Evolutionary conservation across 23 tunicate species (phyloP).

Genomic region (Clavelina lepadiformis): DNA sequence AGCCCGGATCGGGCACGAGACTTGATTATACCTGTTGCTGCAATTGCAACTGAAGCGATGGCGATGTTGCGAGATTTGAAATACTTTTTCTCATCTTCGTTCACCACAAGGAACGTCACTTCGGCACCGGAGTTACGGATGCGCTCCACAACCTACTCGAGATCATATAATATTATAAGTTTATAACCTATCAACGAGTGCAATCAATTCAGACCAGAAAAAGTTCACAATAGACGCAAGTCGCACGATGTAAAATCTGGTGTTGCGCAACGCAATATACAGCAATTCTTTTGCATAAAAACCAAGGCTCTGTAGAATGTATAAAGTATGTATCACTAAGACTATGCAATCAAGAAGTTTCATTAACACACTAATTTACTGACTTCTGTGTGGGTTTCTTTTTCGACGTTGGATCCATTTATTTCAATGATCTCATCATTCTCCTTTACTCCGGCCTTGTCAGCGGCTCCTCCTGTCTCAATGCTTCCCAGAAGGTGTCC

Average conservation of each 20-base stretch:
- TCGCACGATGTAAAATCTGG: no score
- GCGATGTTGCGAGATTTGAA: constrained; percentile 24
- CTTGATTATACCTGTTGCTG: neutral
- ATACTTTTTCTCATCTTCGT: constrained; percentile 16
- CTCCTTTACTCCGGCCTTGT: constrained; percentile 58
- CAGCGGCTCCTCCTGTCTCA: constrained; percentile 71
- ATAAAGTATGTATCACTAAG: no score
- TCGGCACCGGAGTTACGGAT: constrained; percentile 48
- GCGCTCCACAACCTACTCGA: constrained; percentile 62
- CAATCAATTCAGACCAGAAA: no score
- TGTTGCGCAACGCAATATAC: no score
- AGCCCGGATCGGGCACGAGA: no score
- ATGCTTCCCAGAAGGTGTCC: constrained; percentile 62
- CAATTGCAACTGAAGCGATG: neutral
- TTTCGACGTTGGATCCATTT: constrained; percentile 51
- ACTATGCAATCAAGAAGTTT: neutral
- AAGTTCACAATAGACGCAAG: no score
- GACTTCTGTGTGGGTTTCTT: constrained; percentile 49
- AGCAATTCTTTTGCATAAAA: no score
- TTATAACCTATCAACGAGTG: no score
- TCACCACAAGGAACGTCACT: constrained; percentile 61
- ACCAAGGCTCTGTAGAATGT: no score
- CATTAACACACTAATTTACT: neutral
- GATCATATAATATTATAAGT: no score
- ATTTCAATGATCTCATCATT: constrained; percentile 67